A percentile compares a stretch with the other conserved stretches of the same genome.
These are phyloP conservation scores for Nephrotoma flavescens DNA, from an alignment of 2,888 invertebrate species.

Conservation along the genomic window DNA sequence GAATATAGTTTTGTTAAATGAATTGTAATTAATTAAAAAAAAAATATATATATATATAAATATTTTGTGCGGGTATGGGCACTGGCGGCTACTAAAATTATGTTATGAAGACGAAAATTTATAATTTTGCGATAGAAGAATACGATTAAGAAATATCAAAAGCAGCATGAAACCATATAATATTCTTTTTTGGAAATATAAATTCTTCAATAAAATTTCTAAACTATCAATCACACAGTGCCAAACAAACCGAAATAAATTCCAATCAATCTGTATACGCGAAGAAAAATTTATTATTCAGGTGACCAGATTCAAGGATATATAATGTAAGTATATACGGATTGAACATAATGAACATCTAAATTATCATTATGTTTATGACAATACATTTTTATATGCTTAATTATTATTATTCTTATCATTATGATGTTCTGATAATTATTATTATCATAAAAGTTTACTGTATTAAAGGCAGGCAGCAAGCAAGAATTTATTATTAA, in stretches of 20 bases:
- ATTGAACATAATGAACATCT: not conserved
- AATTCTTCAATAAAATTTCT: not conserved
- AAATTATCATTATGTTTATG: not conserved
- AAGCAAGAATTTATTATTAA: not conserved
- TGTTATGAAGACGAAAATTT: not conserved
- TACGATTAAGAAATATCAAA: not conserved
- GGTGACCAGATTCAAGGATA: not conserved
- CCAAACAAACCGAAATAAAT: not conserved
- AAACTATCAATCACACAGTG: not conserved
- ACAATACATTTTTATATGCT: not conserved
- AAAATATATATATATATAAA: not conserved
- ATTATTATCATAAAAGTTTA: not conserved
- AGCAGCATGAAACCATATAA: not conserved
- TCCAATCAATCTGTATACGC: not conserved
- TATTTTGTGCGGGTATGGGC: not conserved
- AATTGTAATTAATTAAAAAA: not conserved
- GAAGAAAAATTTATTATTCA: not conserved
- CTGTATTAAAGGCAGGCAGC: not conserved
- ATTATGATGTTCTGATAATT: not conserved
- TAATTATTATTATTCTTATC: not conserved
- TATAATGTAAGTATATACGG: not conserved
- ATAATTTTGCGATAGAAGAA: not conserved
- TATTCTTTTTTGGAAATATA: not conserved
- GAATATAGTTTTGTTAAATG: not conserved
- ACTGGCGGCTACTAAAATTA: not conserved